Percentiles rank a stretch among this genome's conserved stretches.
Evolutionary conservation across 2,888 invertebrate genomes (phyloP).

Genomic region (Pachymerium ferrugineum): DNA sequence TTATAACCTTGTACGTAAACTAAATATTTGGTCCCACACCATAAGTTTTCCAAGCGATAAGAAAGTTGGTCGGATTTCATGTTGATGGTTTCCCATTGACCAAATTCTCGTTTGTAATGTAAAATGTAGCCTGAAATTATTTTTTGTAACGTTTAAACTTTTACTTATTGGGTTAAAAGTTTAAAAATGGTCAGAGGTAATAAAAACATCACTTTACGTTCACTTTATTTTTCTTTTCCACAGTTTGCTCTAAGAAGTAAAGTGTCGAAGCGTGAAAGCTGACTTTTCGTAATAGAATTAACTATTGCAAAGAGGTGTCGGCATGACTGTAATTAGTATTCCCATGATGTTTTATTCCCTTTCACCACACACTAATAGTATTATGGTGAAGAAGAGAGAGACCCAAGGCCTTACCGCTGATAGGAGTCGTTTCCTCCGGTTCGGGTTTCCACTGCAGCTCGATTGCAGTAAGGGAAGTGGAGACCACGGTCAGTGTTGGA

Average conservation of each 20-base stretch:
- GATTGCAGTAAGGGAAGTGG: slow-evolving; percentile 44
- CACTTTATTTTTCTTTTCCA: not conserved
- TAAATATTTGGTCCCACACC: slow-evolving; percentile 90
- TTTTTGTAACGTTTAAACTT: too few species aligned
- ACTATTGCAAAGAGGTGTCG: not conserved
- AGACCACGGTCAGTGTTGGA: slow-evolving; percentile 43
- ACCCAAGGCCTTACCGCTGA: slow-evolving; percentile 30
- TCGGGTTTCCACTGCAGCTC: slow-evolving; percentile 45
- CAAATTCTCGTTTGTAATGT: slow-evolving; percentile 89
- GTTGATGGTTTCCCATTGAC: slow-evolving; percentile 85
- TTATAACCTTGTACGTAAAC: slow-evolving; percentile 89
- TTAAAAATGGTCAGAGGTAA: not conserved
- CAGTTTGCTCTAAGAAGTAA: slow-evolving; percentile 12
- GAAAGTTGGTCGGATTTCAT: slow-evolving; percentile 43
- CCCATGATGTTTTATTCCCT: slow-evolving; percentile 20
- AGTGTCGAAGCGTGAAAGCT: slow-evolving; percentile 22
- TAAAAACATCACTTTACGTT: not conserved
- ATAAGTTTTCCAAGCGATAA: slow-evolving; percentile 64
- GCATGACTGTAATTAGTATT: slow-evolving; percentile 16
- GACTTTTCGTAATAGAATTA: slow-evolving; percentile 5
- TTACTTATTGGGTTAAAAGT: too few species aligned
- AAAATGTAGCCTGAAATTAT: slow-evolving; percentile 75
- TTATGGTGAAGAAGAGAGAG: not conserved
- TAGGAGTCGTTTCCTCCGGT: slow-evolving; percentile 28
- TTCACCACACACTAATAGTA: slow-evolving; percentile 9